Percentiles rank a stretch among this genome's conserved stretches.
Conservation (phyloP, 37 sponge, comb jelly and placozoan genomes). For the Beroe ovata region DNA sequence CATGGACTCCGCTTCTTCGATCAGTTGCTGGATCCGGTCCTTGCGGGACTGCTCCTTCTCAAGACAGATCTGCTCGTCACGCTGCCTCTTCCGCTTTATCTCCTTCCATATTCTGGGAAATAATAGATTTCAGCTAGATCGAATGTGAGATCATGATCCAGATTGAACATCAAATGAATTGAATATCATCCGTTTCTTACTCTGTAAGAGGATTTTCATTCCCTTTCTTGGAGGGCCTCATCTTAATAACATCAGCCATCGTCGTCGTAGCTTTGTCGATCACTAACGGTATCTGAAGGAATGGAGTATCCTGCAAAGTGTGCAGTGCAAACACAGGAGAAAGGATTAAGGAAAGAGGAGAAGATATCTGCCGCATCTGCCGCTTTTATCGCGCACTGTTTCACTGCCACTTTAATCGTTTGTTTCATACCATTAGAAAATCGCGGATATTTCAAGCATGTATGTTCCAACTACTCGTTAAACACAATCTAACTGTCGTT, state of each 20-base stretch:
- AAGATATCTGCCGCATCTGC: too few relatives aligned
- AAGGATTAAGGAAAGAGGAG: too few relatives aligned
- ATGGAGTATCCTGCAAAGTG: not conserved
- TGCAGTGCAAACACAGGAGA: too few relatives aligned
- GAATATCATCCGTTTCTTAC: too few relatives aligned
- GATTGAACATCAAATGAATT: not conserved
- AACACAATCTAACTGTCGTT: too few relatives aligned
- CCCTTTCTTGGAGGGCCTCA: not conserved
- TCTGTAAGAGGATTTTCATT: constrained; percentile 10
- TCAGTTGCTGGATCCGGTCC: constrained; percentile 41
- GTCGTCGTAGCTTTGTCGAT: constrained; percentile 49
- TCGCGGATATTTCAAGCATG: too few relatives aligned
- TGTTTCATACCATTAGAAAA: too few relatives aligned
- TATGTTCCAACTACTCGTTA: too few relatives aligned
- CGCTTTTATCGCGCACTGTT: too few relatives aligned
- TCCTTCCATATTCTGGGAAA: constrained; percentile 30
- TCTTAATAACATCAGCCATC: constrained; percentile 21
- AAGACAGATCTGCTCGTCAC: not conserved
- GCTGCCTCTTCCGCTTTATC: not conserved
- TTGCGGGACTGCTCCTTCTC: constrained; percentile 7
- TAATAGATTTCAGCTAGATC: not conserved
- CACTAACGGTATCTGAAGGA: not conserved
- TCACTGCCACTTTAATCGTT: too few relatives aligned
- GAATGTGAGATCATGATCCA: not conserved
- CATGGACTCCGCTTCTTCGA: constrained; percentile 21